Conservation (phyloP, 2,888 invertebrate genomes). For the Tromatobia lineatoria region DNA sequence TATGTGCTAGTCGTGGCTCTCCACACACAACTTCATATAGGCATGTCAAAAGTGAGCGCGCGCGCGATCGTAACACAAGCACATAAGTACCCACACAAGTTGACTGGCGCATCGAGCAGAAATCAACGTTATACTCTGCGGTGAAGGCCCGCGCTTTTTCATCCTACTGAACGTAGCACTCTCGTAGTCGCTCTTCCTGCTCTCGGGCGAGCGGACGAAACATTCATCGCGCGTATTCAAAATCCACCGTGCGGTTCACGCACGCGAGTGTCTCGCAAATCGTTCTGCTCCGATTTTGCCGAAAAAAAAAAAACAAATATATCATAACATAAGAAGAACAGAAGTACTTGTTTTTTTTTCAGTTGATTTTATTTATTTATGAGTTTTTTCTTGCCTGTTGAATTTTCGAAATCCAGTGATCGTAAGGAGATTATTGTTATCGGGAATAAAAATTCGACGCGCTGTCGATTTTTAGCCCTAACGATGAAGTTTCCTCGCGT, state of each 20-base stretch:
- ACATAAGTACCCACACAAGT: slow-evolving; percentile 37
- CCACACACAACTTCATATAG: background rate
- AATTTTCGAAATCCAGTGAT: background rate
- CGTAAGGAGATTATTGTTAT: background rate
- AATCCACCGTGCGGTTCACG: slow-evolving; percentile 17
- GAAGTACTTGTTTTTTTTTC: background rate
- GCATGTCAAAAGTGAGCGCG: slow-evolving; percentile 18
- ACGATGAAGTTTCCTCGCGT: slow-evolving; percentile 64
- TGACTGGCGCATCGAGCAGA: slow-evolving; percentile 24
- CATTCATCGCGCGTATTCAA: slow-evolving; percentile 43
- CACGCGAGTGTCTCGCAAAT: background rate
- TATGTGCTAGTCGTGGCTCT: background rate
- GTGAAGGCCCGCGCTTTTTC: slow-evolving; percentile 73
- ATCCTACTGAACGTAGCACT: slow-evolving; percentile 70
- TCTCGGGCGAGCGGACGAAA: slow-evolving; percentile 72
- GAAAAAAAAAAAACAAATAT: background rate
- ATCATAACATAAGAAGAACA: background rate
- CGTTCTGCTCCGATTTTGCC: background rate
- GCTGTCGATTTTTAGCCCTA: background rate
- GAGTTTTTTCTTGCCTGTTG: background rate
- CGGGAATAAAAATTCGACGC: background rate
- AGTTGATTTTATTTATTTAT: background rate
- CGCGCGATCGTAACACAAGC: slow-evolving; percentile 48
- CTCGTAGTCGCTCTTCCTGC: slow-evolving; percentile 77
- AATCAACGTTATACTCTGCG: slow-evolving; percentile 29